phyloP scores from a whole-genome alignment of 2,797 vertebrate species.

The Falco peregrinus region DNA sequence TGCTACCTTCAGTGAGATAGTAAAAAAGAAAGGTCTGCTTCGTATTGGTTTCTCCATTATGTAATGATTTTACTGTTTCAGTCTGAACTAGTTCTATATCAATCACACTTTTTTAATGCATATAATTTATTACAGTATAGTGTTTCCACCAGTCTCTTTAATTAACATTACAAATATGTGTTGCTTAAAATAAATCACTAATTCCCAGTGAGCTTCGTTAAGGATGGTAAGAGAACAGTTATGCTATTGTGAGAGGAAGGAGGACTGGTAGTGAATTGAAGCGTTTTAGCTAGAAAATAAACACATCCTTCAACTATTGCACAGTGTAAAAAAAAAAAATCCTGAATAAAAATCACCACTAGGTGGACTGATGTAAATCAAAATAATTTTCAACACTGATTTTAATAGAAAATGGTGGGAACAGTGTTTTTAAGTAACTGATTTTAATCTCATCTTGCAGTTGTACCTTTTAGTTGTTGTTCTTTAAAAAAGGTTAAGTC shows the following conservation, averaged over 20 bases:
- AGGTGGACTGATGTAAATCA: neutral
- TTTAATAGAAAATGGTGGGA: neutral
- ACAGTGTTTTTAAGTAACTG: neutral
- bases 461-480: neutral
- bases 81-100: neutral
- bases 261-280: neutral
- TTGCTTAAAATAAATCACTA: constrained; percentile 30
- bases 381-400: neutral
- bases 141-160: constrained; percentile 10
- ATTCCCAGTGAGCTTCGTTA: neutral
- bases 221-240: neutral
- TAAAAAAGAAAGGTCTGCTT: neutral
- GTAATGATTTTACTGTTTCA: constrained; percentile 1
- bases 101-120: neutral
- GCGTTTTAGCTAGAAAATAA: neutral
- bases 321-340: neutral
- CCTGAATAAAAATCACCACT: neutral
- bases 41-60: neutral
- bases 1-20: neutral
- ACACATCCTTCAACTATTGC: neutral
- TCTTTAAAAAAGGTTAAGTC: neutral
- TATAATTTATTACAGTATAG: neutral
- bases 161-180: neutral
- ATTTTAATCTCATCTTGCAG: neutral
- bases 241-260: neutral